Conservation (phyloP, 2,888 invertebrate species). For the Malachius bipustulatus region DNA sequence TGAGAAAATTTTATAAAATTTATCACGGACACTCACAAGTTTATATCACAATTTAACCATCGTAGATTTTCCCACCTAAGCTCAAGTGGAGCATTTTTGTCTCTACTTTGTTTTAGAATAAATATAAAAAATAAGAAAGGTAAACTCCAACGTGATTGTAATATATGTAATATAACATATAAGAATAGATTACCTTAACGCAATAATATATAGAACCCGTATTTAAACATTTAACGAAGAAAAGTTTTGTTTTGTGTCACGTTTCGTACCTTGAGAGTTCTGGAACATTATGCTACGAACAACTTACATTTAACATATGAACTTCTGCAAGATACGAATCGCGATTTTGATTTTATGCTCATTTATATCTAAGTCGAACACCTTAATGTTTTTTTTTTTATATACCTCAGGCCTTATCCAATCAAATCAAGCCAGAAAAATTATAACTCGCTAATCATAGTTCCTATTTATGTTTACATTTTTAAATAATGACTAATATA, state of each 20-base stretch:
- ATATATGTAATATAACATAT: constrained; percentile 26
- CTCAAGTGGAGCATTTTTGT: neutral
- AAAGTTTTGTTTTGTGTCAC: constrained; percentile 24
- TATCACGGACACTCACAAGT: too few species aligned
- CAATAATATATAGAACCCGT: constrained; percentile 34
- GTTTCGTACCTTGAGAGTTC: constrained; percentile 33
- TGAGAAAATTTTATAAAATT: too few species aligned
- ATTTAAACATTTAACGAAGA: constrained; percentile 34
- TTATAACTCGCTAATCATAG: too few species aligned
- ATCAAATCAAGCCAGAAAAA: constrained; percentile 14
- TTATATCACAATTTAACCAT: too few species aligned
- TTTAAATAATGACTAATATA: too few species aligned
- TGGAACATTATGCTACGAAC: constrained; percentile 37
- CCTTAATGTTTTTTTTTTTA: constrained; percentile 19
- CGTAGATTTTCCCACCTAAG: too few species aligned
- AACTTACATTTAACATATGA: constrained; percentile 36
- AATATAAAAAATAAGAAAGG: constrained; percentile 17
- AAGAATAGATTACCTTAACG: constrained; percentile 31
- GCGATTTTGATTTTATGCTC: constrained; percentile 39
- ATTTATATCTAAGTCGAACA: constrained; percentile 29
- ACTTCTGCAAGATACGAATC: constrained; percentile 31
- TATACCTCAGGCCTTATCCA: constrained; percentile 17
- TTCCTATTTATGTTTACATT: too few species aligned
- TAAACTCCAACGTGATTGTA: constrained; percentile 23
- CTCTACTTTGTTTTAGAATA: neutral